A percentile compares a stretch with the other conserved stretches of the same genome.
phyloP scores from a whole-genome alignment of 1,140 invertebrate genomes.

The Lamellibrachia luymesi region DNA sequence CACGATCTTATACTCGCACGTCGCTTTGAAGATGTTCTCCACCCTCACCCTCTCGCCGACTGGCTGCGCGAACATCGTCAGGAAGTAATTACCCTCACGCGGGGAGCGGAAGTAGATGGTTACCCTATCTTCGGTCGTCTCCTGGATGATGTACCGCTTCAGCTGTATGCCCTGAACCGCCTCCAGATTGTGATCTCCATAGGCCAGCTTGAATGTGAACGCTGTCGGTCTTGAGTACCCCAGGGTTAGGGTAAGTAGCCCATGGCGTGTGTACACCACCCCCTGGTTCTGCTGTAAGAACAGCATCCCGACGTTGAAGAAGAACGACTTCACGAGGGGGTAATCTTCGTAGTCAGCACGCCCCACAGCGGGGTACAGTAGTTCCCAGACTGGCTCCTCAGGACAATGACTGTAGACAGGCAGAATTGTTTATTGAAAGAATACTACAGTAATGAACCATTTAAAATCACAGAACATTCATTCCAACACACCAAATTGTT shows the following conservation, averaged over 20 bases:
- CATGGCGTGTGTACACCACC: conserved; percentile 49
- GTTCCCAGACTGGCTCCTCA: conserved; percentile 54
- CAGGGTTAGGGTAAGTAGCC: conserved; percentile 49
- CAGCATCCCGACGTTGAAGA: conserved; percentile 57
- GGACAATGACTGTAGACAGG: conserved; percentile 53
- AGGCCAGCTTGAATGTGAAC: conserved; percentile 55
- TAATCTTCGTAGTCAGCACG: conserved; percentile 55
- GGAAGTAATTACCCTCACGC: conserved; percentile 51
- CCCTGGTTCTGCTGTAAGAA: conserved; percentile 55
- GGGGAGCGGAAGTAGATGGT: conserved; percentile 54
- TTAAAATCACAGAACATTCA: not conserved
- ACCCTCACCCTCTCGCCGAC: conserved; percentile 21
- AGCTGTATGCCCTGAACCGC: conserved; percentile 49
- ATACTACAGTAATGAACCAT: too few relatives aligned
- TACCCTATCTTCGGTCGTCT: conserved; percentile 49
- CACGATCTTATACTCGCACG: conserved; percentile 56
- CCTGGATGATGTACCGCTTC: conserved; percentile 53
- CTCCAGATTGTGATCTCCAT: conserved; percentile 48
- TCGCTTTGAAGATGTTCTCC: conserved; percentile 39
- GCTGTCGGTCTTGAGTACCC: conserved; percentile 52
- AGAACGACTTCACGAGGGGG: conserved; percentile 56
- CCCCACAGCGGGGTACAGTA: conserved; percentile 40
- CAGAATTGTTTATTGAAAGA: too few relatives aligned
- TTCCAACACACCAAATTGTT: too few relatives aligned
- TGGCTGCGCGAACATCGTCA: conserved; percentile 51